A percentile compares a stretch with the other conserved stretches of the same genome.
These are phyloP conservation scores for Hyles lineata DNA, from an alignment of 2,888 invertebrate species.

Conservation along the genomic window DNA sequence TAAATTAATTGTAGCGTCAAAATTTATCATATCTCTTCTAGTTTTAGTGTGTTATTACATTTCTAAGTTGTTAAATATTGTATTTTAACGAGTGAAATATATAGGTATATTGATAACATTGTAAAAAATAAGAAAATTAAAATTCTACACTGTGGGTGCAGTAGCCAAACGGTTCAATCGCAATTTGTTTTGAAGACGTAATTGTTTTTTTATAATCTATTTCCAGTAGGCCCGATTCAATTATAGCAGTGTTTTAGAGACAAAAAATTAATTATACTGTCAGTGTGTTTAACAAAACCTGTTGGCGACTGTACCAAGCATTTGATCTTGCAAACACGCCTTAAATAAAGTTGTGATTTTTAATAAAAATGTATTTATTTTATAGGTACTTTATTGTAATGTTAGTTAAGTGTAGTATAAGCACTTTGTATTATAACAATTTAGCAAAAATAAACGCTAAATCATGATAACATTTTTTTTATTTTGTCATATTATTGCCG, in stretches of 20 bases:
- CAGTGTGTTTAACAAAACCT: neutral
- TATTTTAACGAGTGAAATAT: constrained; percentile 43
- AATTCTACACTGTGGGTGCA: constrained; percentile 27
- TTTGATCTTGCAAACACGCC: constrained; percentile 55
- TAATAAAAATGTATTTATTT: constrained; percentile 66
- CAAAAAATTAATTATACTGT: constrained; percentile 16
- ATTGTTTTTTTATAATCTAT: constrained; percentile 26
- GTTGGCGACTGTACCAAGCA: constrained; percentile 35
- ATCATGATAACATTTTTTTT: constrained; percentile 9
- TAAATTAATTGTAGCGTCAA: constrained; percentile 29
- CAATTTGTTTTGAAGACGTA: constrained; percentile 33
- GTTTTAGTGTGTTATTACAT: constrained; percentile 49
- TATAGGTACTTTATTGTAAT: constrained; percentile 54
- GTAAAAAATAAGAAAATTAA: constrained; percentile 26
- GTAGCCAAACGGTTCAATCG: constrained; percentile 17
- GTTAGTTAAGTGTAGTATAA: constrained; percentile 50
- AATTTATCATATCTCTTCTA: constrained; percentile 37
- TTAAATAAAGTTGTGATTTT: constrained; percentile 70
- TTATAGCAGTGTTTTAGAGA: neutral
- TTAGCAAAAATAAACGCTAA: constrained; percentile 64
- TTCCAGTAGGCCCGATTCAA: constrained; percentile 17
- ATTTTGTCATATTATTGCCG: neutral
- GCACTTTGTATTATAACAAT: constrained; percentile 65
- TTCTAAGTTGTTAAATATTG: constrained; percentile 50
- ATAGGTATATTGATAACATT: constrained; percentile 30